Evolutionary conservation across 2,888 invertebrate species (phyloP).

Genomic region (Andrena hattorfiana): DNA sequence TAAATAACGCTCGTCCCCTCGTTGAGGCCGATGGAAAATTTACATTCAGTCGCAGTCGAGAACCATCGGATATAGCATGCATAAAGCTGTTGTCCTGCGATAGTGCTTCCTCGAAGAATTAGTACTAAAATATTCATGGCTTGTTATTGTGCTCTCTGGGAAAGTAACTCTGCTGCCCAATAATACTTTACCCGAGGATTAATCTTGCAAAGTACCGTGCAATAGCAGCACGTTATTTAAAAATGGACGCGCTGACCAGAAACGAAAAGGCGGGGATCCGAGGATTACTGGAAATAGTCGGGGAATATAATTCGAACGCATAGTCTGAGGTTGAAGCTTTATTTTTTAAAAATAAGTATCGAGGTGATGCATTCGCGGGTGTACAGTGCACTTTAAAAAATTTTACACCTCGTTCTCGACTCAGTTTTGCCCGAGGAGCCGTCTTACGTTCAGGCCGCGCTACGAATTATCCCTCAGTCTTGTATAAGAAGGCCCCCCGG

Average conservation of each 20-base stretch:
- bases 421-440: background rate
- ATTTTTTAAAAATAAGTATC: too few species aligned
- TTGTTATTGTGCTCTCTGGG: conserved; percentile 20
- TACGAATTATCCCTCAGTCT: background rate
- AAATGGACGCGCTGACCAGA: background rate
- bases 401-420: background rate
- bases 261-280: too few species aligned
- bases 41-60: conserved; percentile 52
- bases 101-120: conserved; percentile 33
- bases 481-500: background rate
- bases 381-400: too few species aligned
- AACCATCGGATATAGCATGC: conserved; percentile 50
- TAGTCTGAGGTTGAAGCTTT: too few species aligned
- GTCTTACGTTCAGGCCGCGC: background rate
- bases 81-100: conserved; percentile 45
- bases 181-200: conserved; percentile 11
- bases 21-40: conserved; percentile 46
- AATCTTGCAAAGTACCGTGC: conserved; percentile 6
- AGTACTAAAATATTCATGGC: conserved; percentile 50
- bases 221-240: background rate
- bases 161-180: conserved; percentile 15
- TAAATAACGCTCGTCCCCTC: conserved; percentile 38
- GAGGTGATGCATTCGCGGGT: too few species aligned
- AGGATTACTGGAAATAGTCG: too few species aligned
- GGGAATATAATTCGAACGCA: too few species aligned